These are phyloP conservation scores for Perizoma affinitatum DNA, from an alignment of 2,888 invertebrate genomes.

Conservation along the genomic window DNA sequence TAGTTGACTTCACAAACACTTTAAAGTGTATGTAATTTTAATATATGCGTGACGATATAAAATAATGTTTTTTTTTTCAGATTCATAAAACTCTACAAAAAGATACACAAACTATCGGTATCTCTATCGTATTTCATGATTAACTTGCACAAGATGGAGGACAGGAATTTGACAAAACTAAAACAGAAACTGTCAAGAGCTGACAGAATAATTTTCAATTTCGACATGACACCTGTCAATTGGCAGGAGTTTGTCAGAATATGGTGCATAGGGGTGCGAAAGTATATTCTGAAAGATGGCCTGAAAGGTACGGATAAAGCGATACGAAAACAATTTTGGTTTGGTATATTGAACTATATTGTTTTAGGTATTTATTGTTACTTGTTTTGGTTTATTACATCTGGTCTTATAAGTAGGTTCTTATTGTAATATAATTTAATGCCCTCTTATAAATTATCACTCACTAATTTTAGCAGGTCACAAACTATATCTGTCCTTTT, in stretches of 20 bases:
- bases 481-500: too few species aligned
- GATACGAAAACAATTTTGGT: slow-evolving; percentile 35
- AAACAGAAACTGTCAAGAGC: slow-evolving; percentile 26
- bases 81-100: slow-evolving; percentile 42
- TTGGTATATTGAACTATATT: slow-evolving; percentile 27
- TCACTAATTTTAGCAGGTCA: too few species aligned
- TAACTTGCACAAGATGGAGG: slow-evolving; percentile 42
- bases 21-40: neutral
- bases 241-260: slow-evolving; percentile 30
- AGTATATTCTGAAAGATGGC: slow-evolving; percentile 36
- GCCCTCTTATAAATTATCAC: too few species aligned
- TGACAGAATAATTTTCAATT: slow-evolving; percentile 41
- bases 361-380: slow-evolving; percentile 5
- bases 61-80: slow-evolving; percentile 37
- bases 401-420: neutral
- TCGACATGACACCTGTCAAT: slow-evolving; percentile 31
- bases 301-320: slow-evolving; percentile 30
- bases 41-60: neutral
- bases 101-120: slow-evolving; percentile 29
- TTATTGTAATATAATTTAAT: too few species aligned
- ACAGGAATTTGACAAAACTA: slow-evolving; percentile 34
- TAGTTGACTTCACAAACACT: too few species aligned
- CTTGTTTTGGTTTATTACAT: neutral
- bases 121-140: slow-evolving; percentile 28
- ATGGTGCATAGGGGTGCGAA: slow-evolving; percentile 39